Evolutionary conservation across 2,113 vertebrate genomes (phyloP), one percentile per base, ranked within the genome.

Genomic region (Alosa alosa): DNA sequence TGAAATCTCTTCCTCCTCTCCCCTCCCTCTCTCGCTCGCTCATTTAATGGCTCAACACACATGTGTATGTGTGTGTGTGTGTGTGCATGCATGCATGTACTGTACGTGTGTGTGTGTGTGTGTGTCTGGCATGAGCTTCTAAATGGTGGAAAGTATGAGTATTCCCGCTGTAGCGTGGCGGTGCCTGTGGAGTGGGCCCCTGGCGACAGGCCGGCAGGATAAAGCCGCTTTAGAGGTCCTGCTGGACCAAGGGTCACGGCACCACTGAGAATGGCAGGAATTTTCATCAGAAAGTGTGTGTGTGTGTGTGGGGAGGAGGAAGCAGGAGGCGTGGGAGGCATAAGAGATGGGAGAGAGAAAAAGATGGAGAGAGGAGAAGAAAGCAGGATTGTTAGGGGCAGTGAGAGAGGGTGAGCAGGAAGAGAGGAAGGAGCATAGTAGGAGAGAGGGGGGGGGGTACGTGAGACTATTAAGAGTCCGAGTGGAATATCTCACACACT

Each of bases 211-310:
- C 55, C 60, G 31, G 47, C 64, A 72, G 10, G 20, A 68, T 86
- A 88, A 90, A 90, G 88, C 84, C 18, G 84, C 36, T 50, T 85
- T 84, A 25, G 68, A 84, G 39, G 39, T 50, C 9, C 81, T n/a
- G 36, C 49, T 9, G 31, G 39, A 5, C 20, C 25, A 72, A 31
- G 82, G 60, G 82, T 72, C 47, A 68, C 36, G 20, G 39, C 83
- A 75, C 44, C 22, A 72, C 86, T 31, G 87, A 89, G 86, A 91
- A 90, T 88, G 82, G 50, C 86, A 88, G 88, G 88, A 90, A 88
- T 91, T 84, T 87, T 81, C 86, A 84, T 90, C 83, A 86, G 90
- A 89, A 89, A 87, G 36, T 46, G 44, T n/a, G 81, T 82, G 41
- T 45, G 1, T 72, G 20, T 47, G 41, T 18, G 18, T 75, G 52